These are phyloP conservation scores for Carassius gibelio DNA, from an alignment of 2,113 vertebrate species.

Conservation along the genomic window DNA sequence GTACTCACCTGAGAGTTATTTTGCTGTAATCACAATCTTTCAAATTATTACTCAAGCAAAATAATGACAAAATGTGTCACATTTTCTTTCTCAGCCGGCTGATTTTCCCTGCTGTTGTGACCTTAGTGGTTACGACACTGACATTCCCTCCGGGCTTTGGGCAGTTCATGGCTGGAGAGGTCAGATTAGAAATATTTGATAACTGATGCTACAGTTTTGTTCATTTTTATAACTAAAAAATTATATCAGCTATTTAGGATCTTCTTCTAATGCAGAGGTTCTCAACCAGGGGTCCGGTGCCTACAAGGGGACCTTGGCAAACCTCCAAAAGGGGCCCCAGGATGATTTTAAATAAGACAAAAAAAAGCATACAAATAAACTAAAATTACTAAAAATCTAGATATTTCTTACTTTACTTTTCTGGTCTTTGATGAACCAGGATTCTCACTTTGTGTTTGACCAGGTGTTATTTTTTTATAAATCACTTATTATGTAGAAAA, in stretches of 20 bases:
- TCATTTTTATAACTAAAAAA: background rate
- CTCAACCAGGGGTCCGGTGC: background rate
- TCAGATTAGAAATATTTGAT: slow-evolving; percentile 66
- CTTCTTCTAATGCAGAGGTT: background rate
- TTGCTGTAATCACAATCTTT: slow-evolving; percentile 1
- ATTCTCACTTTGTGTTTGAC: no score
- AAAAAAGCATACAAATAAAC: background rate
- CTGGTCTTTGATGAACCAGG: background rate
- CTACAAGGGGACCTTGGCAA: background rate
- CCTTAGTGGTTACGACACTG: slow-evolving; percentile 84
- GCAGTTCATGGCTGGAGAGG: slow-evolving; percentile 98
- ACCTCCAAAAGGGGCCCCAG: no score
- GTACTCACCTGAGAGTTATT: background rate
- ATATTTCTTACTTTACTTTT: background rate
- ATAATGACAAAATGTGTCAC: background rate
- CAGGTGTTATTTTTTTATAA: no score
- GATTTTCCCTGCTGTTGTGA: slow-evolving; percentile 87
- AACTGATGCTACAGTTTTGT: background rate
- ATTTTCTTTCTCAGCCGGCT: slow-evolving; percentile 76
- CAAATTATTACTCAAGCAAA: background rate
- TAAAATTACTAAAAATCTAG: background rate
- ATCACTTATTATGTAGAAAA: no score
- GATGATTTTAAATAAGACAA: background rate
- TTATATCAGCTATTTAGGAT: background rate
- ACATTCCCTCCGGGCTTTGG: slow-evolving; percentile 93